These are phyloP conservation scores for Deilephila elpenor DNA, from an alignment of 2,888 invertebrate species.

Conservation along the genomic window DNA sequence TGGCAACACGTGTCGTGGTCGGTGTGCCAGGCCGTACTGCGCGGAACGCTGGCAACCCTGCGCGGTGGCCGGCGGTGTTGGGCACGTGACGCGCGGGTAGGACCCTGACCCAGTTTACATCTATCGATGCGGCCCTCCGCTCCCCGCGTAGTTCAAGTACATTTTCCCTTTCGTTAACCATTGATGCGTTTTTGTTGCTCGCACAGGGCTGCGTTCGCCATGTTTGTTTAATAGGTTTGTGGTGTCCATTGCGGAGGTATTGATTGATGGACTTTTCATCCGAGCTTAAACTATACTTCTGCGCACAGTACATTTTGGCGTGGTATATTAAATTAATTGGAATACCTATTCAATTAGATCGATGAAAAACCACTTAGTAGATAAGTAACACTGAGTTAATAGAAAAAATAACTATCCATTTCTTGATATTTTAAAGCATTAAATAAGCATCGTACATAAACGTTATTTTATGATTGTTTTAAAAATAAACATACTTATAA, in stretches of 20 bases:
- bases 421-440: too few relatives aligned
- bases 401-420: too few relatives aligned
- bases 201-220: not conserved
- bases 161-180: constrained; percentile 65
- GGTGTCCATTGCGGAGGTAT: not conserved
- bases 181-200: constrained; percentile 44
- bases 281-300: not conserved
- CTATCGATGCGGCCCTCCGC: constrained; percentile 65
- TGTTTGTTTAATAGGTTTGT: not conserved
- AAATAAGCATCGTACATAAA: too few relatives aligned
- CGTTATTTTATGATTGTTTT: too few relatives aligned
- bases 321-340: too few relatives aligned
- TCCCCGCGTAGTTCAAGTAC: constrained; percentile 66
- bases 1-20: constrained; percentile 17
- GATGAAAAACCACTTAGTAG: too few relatives aligned
- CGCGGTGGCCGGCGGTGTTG: constrained; percentile 36
- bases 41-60: constrained; percentile 18
- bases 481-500: too few relatives aligned
- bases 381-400: too few relatives aligned
- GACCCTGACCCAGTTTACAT: constrained; percentile 72
- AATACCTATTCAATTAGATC: too few relatives aligned
- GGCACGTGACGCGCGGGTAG: constrained; percentile 49
- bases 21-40: not conserved
- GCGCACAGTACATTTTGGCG: not conserved
- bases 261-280: not conserved